Base-by-base conservation (phyloP, 2,113 vertebrate genomes). In the Ptilorrhoa leucosticta region DNA sequence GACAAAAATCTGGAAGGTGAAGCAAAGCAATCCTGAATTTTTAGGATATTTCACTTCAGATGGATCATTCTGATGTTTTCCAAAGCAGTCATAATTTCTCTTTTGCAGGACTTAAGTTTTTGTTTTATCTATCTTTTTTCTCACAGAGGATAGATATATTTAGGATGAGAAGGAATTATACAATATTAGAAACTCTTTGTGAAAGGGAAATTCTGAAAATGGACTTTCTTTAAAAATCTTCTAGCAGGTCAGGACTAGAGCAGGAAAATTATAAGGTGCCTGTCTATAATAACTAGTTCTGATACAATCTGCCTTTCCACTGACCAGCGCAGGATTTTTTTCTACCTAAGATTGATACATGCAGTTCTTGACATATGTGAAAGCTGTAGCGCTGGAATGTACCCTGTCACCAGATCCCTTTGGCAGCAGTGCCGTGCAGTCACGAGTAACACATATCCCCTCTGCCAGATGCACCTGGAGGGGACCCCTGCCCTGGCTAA, bases 231-330 rank as follows among this genome's bases (percentile, higher is more conserved):
- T 70, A 35, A 64, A 50, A 28, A 11, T 63, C 23, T 83, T 61
- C 31, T 35, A 87, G 23, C 1, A 1, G 13, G 10, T 30, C 33
- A 81, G 40, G 72, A n/a, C 31, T 5, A 14, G 47, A 92, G 42
- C 33, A 61, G 33, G 71, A 96, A 89, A 70, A 92, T 63, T 69
- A 84, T 26, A 16, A 35, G 15, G 10, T 58, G 56, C n/a, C 80
- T 93, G 17, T 90, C 87, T 83, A 22, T 79, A 96, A 68, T 77
- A 93, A 93, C 57, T 94, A 71, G 40, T 15, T 39, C 35, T 1
- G 13, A 60, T 16, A 40, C 18, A 26, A 45, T 70, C 77, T 94
- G 48, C 2, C 48, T 92, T 96, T 93, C 53, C 89, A 64, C 68
- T 65, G 45, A 73, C 40, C 33, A 7, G 0, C 14, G 15, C 10